phyloP scores from a whole-genome alignment of 2,113 vertebrate genomes.

The Serilophus lunatus region DNA sequence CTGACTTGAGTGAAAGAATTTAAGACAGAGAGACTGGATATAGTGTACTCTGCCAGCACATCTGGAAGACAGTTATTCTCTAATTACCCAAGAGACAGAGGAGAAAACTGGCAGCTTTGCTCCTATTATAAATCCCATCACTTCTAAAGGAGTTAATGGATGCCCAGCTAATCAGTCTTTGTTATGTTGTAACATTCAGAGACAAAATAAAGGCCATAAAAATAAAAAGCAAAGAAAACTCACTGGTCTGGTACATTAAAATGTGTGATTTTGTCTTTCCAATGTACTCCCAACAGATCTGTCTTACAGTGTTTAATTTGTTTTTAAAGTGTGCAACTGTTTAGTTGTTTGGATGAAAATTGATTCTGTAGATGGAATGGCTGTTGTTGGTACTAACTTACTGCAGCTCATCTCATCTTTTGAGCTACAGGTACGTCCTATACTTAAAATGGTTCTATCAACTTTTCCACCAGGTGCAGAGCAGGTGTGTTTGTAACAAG shows the following conservation, averaged over 20 bases:
- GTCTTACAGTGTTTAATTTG: neutral
- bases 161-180: constrained; percentile 32
- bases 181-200: constrained; percentile 28
- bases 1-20: neutral
- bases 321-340: neutral
- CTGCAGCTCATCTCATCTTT: neutral
- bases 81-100: constrained; percentile 40
- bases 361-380: neutral
- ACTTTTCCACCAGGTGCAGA: neutral
- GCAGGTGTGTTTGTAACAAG: neutral
- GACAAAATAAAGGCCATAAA: constrained; percentile 13
- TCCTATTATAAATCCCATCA: constrained; percentile 26
- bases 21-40: neutral
- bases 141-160: constrained; percentile 39
- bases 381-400: neutral
- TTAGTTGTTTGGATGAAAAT: neutral
- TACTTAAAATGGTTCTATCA: neutral
- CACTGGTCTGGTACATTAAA: neutral
- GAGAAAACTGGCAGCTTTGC: constrained; percentile 45
- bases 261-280: neutral
- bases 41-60: constrained; percentile 34
- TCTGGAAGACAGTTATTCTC: constrained; percentile 41
- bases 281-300: neutral
- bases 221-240: neutral
- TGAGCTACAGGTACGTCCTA: neutral